phyloP scores from a whole-genome alignment of 2,797 vertebrate species.

The Sebastes baramenuke region DNA sequence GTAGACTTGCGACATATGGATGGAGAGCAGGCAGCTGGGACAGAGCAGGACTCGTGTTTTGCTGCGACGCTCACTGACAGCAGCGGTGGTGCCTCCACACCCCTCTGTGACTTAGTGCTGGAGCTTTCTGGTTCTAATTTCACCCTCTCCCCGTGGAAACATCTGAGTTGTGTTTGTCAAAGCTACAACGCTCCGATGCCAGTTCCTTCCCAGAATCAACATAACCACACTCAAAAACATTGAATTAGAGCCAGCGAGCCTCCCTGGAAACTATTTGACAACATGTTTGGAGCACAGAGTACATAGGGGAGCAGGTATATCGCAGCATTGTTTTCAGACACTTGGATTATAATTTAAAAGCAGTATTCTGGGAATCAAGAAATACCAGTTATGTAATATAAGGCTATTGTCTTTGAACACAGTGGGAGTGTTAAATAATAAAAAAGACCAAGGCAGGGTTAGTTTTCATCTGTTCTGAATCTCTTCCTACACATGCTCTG shows the following conservation, averaged over 20 bases:
- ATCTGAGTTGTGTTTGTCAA: conserved; percentile 23
- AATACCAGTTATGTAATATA: not conserved
- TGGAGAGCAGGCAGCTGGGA: not conserved
- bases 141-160: conserved; percentile 35
- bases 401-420: not conserved
- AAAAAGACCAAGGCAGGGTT: not conserved
- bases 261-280: not conserved
- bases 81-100: conserved; percentile 22
- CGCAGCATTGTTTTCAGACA: not conserved
- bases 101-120: conserved; percentile 47
- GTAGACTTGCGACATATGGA: not conserved
- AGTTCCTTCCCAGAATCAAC: conserved; percentile 28
- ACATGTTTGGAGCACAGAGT: not conserved
- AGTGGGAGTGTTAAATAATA: not conserved
- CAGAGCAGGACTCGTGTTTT: not conserved
- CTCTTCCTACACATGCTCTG: not conserved
- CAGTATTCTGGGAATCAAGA: not conserved
- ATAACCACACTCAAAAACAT: not conserved
- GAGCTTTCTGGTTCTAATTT: conserved; percentile 60
- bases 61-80: not conserved
- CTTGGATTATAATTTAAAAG: not conserved
- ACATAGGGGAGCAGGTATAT: not conserved
- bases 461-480: conserved; percentile 10
- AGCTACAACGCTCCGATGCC: not conserved
- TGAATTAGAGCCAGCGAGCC: not conserved